Evolutionary conservation across 2,888 invertebrate genomes (phyloP).

Genomic region (Polymixis lichenea): DNA sequence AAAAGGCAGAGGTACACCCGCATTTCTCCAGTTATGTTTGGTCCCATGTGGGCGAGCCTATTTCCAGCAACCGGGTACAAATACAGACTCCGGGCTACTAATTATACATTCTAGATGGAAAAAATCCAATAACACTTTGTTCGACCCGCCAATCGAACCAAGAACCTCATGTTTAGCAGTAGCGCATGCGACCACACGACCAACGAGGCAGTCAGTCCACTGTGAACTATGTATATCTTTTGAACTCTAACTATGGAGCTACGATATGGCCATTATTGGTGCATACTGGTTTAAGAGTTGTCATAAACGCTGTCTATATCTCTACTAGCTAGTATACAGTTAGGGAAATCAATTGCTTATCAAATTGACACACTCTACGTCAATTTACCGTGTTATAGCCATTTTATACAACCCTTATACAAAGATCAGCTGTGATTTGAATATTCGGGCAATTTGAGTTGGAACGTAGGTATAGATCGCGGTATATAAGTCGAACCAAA

Average conservation of each 20-base stretch:
- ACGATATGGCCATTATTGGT: background rate
- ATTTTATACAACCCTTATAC: background rate
- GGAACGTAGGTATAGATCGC: no score
- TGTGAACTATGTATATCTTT: background rate
- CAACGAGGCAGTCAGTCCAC: background rate
- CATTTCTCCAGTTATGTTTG: background rate
- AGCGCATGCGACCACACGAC: background rate
- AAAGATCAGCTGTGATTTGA: background rate
- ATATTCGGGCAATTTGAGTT: background rate
- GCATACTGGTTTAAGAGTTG: no score
- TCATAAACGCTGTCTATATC: no score
- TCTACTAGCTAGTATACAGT: background rate
- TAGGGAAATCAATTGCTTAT: background rate
- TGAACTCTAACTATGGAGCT: background rate
- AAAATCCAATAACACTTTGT: background rate
- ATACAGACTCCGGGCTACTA: background rate
- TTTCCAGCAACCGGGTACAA: background rate
- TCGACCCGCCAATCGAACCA: background rate
- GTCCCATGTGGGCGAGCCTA: background rate
- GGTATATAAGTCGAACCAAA: no score
- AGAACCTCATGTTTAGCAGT: background rate
- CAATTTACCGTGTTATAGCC: background rate
- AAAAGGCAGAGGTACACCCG: background rate
- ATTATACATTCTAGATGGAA: no score
- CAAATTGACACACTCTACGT: background rate